Evolutionary conservation across 1,140 invertebrate species (phyloP), one percentile per base, ranked within the genome.

Genomic region (Penaeus vannamei): DNA sequence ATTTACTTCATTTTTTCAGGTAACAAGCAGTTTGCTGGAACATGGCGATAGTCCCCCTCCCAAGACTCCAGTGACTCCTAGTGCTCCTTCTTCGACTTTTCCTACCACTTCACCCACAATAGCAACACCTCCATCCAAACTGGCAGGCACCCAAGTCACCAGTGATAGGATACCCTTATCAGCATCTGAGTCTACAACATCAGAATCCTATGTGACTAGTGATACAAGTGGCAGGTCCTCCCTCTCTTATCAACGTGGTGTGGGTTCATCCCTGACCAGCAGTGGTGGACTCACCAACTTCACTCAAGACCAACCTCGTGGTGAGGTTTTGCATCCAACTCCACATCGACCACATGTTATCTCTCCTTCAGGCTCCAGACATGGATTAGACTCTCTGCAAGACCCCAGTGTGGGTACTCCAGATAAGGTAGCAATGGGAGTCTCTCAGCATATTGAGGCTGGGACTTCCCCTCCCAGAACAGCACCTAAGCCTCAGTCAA

Each of bases 1-100:
- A 26, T 64, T 64, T 64, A 3, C 36, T 36, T 22, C 22, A n/a
- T 20, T 84, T 29, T 86, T 22, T 10, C 81, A 89, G 87, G 87
- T 89, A 59, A 89, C 87, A n/a, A 87, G 85, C 77, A 86, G 79
- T 61, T 60, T 87, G 46, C 23, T 84, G 42, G 87, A 89, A 66
- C 87, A 89, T 77, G 87, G 81, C n/a, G 87, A 89, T 26, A 89
- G 87, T 64, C 87, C 87, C n/a, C 87, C 87, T 20, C 87, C 87
- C 29, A 89, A 89, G 81, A 53, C 53, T 53, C 53, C 53, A 14
- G 76, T 84, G 22, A 42, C 60, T 17, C 20, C 66, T 20, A 84
- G 62, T n/a, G 66, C 61, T 61, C n/a, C 60, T 29, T 23, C 81
- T n/a, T 53, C 53, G 29, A 26, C 32, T 32, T 66, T 42, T 22